Conservation (phyloP, 2,888 invertebrate genomes). For the Agrotis puta region DNA sequence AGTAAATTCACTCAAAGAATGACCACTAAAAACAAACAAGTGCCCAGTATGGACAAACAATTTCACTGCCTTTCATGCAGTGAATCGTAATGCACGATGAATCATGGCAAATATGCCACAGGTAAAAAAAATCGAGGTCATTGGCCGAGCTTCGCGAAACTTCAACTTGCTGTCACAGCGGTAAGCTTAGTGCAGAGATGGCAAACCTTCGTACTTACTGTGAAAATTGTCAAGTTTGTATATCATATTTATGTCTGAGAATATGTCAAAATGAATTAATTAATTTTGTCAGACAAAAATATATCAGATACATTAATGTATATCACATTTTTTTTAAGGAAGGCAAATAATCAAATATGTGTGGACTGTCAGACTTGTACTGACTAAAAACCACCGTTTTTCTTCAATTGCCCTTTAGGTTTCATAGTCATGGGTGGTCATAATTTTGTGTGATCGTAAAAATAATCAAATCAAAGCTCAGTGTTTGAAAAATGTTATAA, state of each 20-base stretch:
- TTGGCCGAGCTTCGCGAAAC: conserved; percentile 62
- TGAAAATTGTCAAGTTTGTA: too few species aligned
- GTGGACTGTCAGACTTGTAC: too few species aligned
- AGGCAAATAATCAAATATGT: too few species aligned
- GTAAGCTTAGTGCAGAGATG: conserved; percentile 36
- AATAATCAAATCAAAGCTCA: not conserved
- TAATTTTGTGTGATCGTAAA: not conserved
- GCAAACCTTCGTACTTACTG: conserved; percentile 4
- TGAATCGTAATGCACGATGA: conserved; percentile 69
- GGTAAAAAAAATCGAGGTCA: conserved; percentile 69
- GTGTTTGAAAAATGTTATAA: not conserved
- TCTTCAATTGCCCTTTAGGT: too few species aligned
- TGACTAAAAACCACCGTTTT: too few species aligned
- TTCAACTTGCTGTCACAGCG: conserved; percentile 50
- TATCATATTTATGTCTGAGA: too few species aligned
- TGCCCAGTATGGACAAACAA: conserved; percentile 47
- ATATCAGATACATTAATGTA: too few species aligned
- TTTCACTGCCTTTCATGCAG: conserved; percentile 47
- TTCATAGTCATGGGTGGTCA: too few species aligned
- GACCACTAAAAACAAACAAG: conserved; percentile 56
- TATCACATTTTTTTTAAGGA: too few species aligned
- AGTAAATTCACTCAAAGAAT: conserved; percentile 20
- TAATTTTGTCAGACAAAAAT: too few species aligned
- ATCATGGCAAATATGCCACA: conserved; percentile 65
- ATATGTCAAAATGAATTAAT: too few species aligned